These are phyloP conservation scores for Gryllus bimaculatus DNA, from an alignment of 1,140 invertebrate species.

Conservation along the genomic window DNA sequence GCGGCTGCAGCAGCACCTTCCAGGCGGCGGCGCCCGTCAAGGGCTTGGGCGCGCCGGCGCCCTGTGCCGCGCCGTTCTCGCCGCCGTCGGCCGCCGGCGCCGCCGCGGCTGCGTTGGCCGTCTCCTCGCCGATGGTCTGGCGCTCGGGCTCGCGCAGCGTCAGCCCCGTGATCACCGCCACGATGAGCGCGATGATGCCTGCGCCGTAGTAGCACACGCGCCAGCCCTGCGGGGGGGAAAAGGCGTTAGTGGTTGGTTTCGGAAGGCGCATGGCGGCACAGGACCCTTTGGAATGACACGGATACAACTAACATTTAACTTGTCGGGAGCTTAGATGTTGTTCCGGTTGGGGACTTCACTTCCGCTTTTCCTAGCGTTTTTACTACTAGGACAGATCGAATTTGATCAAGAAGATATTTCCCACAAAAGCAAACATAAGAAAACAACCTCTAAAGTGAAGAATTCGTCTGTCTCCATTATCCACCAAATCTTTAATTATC, in stretches of 20 bases:
- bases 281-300: too few relatives aligned
- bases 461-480: too few relatives aligned
- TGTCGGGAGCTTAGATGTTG: too few relatives aligned
- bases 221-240: conserved; percentile 59
- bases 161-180: conserved; percentile 61
- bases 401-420: too few relatives aligned
- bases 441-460: too few relatives aligned
- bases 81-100: not conserved
- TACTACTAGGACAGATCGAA: too few relatives aligned
- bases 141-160: conserved; percentile 70
- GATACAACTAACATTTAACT: too few relatives aligned
- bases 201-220: conserved; percentile 75
- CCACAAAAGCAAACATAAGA: too few relatives aligned
- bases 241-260: not conserved
- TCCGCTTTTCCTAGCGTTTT: too few relatives aligned
- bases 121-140: conserved; percentile 53
- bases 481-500: too few relatives aligned
- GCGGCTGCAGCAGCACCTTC: conserved; percentile 63
- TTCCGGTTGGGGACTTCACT: too few relatives aligned
- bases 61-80: not conserved
- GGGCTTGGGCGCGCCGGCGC: conserved; percentile 27
- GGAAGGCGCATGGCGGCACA: too few relatives aligned
- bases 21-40: conserved; percentile 44
- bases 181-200: conserved; percentile 67
- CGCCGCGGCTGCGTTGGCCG: not conserved